phyloP scores from a whole-genome alignment of 2,113 vertebrate genomes.

The Protobothrops mucrosquamatus region DNA sequence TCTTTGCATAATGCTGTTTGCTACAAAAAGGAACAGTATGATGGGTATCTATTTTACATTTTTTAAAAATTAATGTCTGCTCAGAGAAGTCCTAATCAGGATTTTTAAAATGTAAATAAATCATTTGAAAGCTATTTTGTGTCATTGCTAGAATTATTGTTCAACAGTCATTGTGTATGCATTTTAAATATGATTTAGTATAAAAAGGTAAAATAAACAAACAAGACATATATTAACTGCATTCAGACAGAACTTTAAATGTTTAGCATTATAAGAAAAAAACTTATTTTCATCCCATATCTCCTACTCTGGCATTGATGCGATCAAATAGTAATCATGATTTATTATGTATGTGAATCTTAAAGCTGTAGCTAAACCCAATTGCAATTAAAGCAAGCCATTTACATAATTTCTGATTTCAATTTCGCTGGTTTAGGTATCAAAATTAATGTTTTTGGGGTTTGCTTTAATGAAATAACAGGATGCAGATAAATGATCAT shows the following conservation, averaged over 20 bases:
- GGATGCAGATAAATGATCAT: not conserved
- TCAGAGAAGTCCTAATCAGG: not conserved
- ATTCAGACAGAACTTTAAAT: not conserved
- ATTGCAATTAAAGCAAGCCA: not conserved
- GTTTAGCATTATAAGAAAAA: not conserved
- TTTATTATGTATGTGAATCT: not conserved
- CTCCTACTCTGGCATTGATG: not conserved
- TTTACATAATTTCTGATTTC: not conserved
- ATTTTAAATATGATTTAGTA: not conserved
- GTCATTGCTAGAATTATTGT: not conserved
- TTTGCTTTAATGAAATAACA: no score
- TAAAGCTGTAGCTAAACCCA: not conserved
- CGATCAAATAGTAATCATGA: not conserved
- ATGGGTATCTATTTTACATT: not conserved
- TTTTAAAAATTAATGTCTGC: not conserved
- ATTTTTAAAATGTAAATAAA: not conserved
- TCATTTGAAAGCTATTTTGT: not conserved
- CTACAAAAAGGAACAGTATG: not conserved
- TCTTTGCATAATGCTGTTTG: not conserved
- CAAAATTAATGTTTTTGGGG: not conserved
- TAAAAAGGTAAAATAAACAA: not conserved
- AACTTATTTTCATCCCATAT: no score
- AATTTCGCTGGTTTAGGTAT: not conserved
- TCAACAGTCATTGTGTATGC: not conserved
- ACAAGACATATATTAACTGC: not conserved